Evolutionary conservation across 2,888 invertebrate genomes (phyloP).

Genomic region (Ellobium chinense): DNA sequence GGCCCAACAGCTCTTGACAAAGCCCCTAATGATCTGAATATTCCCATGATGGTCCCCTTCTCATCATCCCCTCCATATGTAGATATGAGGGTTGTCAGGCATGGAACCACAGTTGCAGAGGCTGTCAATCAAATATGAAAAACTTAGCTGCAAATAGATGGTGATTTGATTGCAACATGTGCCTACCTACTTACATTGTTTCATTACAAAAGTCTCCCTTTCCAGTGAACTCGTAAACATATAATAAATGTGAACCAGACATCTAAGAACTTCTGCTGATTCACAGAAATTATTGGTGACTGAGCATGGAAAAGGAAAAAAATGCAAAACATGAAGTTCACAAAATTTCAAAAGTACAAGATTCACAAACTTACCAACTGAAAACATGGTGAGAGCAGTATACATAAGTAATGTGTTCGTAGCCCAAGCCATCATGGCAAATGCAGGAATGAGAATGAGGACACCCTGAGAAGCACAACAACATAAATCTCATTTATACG

Average conservation of each 20-base stretch:
- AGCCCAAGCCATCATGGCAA: conserved; percentile 91
- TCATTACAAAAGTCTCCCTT: background rate
- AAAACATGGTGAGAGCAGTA: conserved; percentile 90
- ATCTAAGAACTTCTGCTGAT: too few species aligned
- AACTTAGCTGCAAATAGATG: too few species aligned
- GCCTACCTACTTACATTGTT: background rate
- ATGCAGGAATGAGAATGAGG: conserved; percentile 91
- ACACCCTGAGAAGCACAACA: conserved; percentile 84
- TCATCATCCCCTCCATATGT: conserved; percentile 87
- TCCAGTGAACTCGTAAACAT: background rate
- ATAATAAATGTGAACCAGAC: background rate
- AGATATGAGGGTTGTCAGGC: conserved; percentile 95
- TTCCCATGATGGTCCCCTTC: conserved; percentile 95
- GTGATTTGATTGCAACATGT: background rate
- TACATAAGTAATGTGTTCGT: conserved; percentile 83
- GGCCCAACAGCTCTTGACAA: conserved; percentile 96
- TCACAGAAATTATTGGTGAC: too few species aligned
- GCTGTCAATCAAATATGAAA: too few species aligned
- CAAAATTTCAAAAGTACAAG: background rate
- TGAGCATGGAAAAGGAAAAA: background rate
- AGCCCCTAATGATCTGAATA: conserved; percentile 95
- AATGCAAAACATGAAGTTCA: background rate
- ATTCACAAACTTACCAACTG: conserved; percentile 87
- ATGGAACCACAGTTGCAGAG: conserved; percentile 92
- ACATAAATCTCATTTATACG: too few species aligned